These are phyloP conservation scores for Rhynchonycteris naso DNA, from an alignment of 2,797 vertebrate species.

Conservation along the genomic window DNA sequence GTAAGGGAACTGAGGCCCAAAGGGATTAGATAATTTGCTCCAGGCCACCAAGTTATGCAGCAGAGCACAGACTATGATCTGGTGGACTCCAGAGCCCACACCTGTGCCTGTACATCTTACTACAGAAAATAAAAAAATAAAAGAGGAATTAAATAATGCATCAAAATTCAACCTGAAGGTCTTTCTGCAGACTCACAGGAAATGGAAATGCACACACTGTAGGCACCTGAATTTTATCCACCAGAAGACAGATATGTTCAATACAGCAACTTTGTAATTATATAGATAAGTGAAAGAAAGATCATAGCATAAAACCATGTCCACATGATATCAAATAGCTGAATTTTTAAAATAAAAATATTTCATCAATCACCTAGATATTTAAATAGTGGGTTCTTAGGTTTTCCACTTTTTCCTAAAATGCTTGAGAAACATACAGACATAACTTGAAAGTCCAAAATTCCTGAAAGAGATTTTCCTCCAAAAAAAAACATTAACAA, in stretches of 20 bases:
- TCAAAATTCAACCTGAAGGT: neutral
- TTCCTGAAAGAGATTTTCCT: conserved; percentile 34
- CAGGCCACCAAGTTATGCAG: neutral
- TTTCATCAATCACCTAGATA: neutral
- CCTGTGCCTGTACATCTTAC: neutral
- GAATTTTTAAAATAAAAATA: conserved; percentile 5
- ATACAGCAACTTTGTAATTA: neutral
- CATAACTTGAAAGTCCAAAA: conserved; percentile 17
- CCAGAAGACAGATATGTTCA: neutral
- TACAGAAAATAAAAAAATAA: neutral
- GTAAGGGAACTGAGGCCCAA: conserved; percentile 30
- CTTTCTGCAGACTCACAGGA: neutral
- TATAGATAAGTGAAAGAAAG: neutral
- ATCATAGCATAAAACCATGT: neutral
- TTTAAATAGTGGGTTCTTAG: neutral
- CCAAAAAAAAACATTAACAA: conserved; percentile 24
- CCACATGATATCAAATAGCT: neutral
- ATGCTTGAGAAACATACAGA: neutral
- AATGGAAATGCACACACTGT: neutral
- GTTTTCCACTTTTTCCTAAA: conserved; percentile 11
- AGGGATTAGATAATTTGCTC: neutral
- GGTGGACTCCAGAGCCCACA: neutral
- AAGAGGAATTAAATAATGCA: neutral
- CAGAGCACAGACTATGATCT: conserved; percentile 4
- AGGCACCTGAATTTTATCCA: neutral